Evolutionary conservation across 2,888 invertebrate genomes (phyloP), one percentile per base, ranked within the genome.

Genomic region (Slavum lentiscoides): DNA sequence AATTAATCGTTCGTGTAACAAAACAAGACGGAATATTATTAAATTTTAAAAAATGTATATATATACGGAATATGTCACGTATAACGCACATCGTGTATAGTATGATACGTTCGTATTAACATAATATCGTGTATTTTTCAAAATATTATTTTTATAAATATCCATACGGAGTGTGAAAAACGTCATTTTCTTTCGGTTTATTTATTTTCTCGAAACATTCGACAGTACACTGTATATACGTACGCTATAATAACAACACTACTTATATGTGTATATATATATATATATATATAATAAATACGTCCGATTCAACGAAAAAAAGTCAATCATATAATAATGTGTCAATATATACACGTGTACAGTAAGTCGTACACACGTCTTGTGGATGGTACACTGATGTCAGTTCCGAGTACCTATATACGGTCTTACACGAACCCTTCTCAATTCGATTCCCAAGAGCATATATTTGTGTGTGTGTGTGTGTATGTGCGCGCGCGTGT

Each of bases 401-500:
- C 69, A n/a, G 7, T 69, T 55, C 13, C 19, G 55, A 55, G 7
- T 30, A 30, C 30, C 30, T 30, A 4, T 30, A 4, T 55, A 69
- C 49, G 53, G 55, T 55, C 53, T 69, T 30, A 30, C 69, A 19
- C 53, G 69, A 55, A 69, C 53, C 53, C 30, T 69, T 69, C 5
- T 55, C 55, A 55, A 69, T 19, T 49, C 68, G 9, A 68, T 68
- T 68, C 19, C 19, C 53, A 9, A 30, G 30, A 55, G 53, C 11
- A 61, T 43, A 9, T 9, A 43, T 43, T 9, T 9, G 43, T 30
- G 30, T 30, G 30, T 30, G 30, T 30, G 30, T 30, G 30, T 23
- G 23, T 15, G 13, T 11, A 3, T 30, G 19, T 19, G 53, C 2
- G 30, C 53, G 53, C 17, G 30, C 43, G 3, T 3, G 62, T 19